Base-by-base conservation (phyloP, 2,113 vertebrate genomes). In the Leiothrix lutea region DNA sequence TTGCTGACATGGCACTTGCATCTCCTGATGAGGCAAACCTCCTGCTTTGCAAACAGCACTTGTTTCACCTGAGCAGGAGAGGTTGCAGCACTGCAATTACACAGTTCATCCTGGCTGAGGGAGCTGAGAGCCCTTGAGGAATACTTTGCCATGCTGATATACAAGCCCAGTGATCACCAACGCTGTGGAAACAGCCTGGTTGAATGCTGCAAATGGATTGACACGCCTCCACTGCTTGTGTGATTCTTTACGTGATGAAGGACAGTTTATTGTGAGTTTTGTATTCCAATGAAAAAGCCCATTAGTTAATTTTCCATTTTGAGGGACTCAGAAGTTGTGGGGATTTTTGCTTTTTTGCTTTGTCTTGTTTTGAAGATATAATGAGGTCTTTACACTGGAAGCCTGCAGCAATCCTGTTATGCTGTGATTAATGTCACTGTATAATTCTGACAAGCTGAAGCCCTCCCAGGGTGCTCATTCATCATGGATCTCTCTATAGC, bases 361-460 rank as follows among this genome's bases (percentile, higher is more conserved):
- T 72, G 47, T 80, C 62, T 94, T 88, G 75, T 92, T 97, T 96
- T 96, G 90, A 95, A 96, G 90, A 66, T 94, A 93, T 97, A 97
- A 97, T 96, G 97, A 96, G 95, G 92, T 94, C 95, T 95, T 97
- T 86, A 85, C 87, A 67, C 73, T 93, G 87, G 94, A 86, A 95
- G 95, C 95, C 95, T 72, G 86, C 95, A 97, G 95, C 95, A 95
- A 90, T 85, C 50, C 91, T 83, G 80, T 97, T 93, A 83, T 50
- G 73, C 84, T 92, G 79, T 97, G 97, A 97, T 97, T 97, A 97
- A 96, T 97, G 97, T 96, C 97, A 94, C 84, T 94, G 86, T 90
- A 92, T 97, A 96, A 67, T 90, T 94, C 89, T 97, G 65, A 70
- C 79, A 94, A 90, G 90, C 89, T 91, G 13, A 92, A 93, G 91